phyloP scores from a whole-genome alignment of 2,113 vertebrate genomes.

The Progne subis region DNA sequence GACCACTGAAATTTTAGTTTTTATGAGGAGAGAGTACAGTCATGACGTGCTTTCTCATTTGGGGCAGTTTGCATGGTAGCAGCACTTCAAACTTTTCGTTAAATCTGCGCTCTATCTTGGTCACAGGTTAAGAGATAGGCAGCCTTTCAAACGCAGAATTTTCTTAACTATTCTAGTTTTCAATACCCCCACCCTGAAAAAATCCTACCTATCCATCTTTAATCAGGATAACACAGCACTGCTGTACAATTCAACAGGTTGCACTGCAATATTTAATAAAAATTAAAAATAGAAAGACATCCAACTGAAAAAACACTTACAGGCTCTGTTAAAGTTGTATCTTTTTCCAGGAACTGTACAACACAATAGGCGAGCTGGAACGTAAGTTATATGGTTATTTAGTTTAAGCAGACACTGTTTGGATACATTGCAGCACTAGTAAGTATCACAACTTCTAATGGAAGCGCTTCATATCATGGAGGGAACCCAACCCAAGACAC shows the following conservation, averaged over 20 bases:
- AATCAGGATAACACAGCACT: not conserved
- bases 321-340: conserved; percentile 93
- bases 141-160: not conserved
- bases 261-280: not conserved
- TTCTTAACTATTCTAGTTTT: not conserved
- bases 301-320: conserved; percentile 74
- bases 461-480: not conserved
- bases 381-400: conserved; percentile 38
- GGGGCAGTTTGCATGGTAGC: not conserved
- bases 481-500: not conserved
- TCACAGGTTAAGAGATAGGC: not conserved
- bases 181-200: rapidly evolving
- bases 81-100: not conserved
- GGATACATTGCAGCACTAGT: not conserved
- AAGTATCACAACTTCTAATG: not conserved
- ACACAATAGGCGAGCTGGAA: conserved; percentile 96
- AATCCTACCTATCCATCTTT: not conserved
- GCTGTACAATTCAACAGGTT: not conserved
- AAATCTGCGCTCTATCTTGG: not conserved
- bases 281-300: not conserved
- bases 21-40: not conserved
- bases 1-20: not conserved
- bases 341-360: conserved; percentile 98
- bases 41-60: not conserved
- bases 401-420: conserved; percentile 22